Base-by-base conservation (phyloP, 2,888 invertebrate genomes). In the Scaptomyza flava region DNA sequence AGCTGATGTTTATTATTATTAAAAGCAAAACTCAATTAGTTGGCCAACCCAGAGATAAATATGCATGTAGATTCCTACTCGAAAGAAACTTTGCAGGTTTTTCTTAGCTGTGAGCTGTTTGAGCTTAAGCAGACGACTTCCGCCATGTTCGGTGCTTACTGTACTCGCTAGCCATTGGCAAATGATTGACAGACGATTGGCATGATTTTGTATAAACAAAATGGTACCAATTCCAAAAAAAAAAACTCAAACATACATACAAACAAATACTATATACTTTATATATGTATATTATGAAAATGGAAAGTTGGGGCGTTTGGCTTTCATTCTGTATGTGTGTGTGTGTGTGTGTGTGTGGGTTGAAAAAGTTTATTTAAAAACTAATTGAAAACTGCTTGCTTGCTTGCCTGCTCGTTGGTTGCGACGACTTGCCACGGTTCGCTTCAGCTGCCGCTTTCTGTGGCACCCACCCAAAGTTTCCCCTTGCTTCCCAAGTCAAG, bases 171-270 rank as follows among this genome's bases (percentile, higher is more conserved):
- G 69, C 81, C 68, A 87, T 82, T 82, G 70, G 78, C 78, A 71
- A 77, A 79, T 90, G 90, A 90, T 90, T 90, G 90, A 90, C 90
- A 90, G 82, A 81, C 90, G 90, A 90, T 90, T 90, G 90, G 90
- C 90, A 89, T 89, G 86, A 89, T 85, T 89, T 81, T 87, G 75
- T 89, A 79, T 89, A 90, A 90, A 90, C 86, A 89, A 85, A 81
- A 76, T 56, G 71, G 52, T 38, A 42, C 34, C 54, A 58, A 62
- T 58, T 56, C 61, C 54, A 57, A 72, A 79, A 71, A 76, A 61
- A 58, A 59, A 5, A n/a, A 36, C n/a, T n/a, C 12, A 34, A 4
- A 34, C 34, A 6, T 2, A 34, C 34, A 12, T 6, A n/a, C 34
- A 36, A n/a, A 36, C 6, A 23, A 23, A 23, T 4, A 23, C 3